Evolutionary conservation across 1,140 invertebrate species (phyloP).

Genomic region (Heliconius hermathena): DNA sequence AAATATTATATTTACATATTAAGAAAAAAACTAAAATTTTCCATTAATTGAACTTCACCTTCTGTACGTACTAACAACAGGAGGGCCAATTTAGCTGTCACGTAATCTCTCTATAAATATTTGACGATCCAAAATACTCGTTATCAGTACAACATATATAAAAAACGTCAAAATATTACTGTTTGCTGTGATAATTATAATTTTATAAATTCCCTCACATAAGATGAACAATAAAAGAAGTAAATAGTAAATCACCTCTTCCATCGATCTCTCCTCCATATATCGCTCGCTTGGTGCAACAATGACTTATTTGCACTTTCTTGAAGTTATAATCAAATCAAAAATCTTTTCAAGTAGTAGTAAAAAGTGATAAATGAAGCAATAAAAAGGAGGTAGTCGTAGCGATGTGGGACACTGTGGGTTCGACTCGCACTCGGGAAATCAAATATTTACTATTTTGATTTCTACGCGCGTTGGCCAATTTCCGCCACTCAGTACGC

Average conservation of each 20-base stretch:
- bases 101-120: neutral
- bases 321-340: too few relatives aligned
- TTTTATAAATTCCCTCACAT: neutral
- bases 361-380: too few relatives aligned
- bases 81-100: neutral
- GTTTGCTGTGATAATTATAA: constrained; percentile 9
- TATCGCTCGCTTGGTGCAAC: too few relatives aligned
- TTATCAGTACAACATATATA: neutral
- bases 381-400: too few relatives aligned
- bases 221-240: neutral
- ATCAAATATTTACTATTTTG: too few relatives aligned
- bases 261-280: neutral
- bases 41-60: neutral
- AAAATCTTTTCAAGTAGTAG: too few relatives aligned
- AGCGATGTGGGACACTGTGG: too few relatives aligned
- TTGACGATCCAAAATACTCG: neutral
- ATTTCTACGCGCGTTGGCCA: too few relatives aligned
- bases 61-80: neutral
- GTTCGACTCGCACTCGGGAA: too few relatives aligned
- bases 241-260: neutral
- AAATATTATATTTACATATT: too few relatives aligned
- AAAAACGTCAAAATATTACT: neutral
- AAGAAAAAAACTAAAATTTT: neutral
- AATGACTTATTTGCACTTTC: too few relatives aligned
- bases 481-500: too few relatives aligned